Percentiles rank a stretch among this genome's conserved stretches.
phyloP scores from a whole-genome alignment of 2,113 vertebrate species.

The Edolisoma coerulescens region DNA sequence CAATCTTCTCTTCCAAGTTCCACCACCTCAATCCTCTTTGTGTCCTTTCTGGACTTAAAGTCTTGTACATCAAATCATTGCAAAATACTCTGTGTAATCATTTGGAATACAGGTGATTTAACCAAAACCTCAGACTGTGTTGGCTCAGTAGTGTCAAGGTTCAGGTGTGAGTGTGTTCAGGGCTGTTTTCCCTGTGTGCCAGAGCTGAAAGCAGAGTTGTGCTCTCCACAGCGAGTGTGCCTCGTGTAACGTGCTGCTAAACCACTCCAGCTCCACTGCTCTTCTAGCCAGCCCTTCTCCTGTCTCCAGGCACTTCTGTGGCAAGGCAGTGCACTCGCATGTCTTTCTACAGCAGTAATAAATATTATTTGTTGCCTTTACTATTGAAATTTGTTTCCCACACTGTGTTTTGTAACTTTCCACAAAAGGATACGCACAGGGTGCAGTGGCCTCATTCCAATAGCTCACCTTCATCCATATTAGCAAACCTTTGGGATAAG shows the following conservation, averaged over 20 bases:
- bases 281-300: background rate
- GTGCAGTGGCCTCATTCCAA: background rate
- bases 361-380: background rate
- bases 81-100: background rate
- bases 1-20: background rate
- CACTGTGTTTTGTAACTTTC: background rate
- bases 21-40: background rate
- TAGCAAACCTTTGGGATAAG: background rate
- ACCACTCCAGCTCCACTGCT: background rate
- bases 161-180: background rate
- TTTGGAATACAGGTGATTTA: background rate
- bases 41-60: background rate
- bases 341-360: background rate
- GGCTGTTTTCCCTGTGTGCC: background rate
- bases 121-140: background rate
- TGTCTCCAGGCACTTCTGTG: background rate
- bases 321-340: background rate
- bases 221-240: background rate
- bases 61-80: background rate
- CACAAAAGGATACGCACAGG: rapidly evolving
- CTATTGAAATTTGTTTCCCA: background rate
- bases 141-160: background rate
- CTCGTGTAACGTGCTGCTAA: background rate
- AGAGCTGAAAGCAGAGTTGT: background rate
- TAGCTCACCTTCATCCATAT: background rate